phyloP scores from a whole-genome alignment of 2,888 invertebrate genomes.

The Cheilosia grossa region DNA sequence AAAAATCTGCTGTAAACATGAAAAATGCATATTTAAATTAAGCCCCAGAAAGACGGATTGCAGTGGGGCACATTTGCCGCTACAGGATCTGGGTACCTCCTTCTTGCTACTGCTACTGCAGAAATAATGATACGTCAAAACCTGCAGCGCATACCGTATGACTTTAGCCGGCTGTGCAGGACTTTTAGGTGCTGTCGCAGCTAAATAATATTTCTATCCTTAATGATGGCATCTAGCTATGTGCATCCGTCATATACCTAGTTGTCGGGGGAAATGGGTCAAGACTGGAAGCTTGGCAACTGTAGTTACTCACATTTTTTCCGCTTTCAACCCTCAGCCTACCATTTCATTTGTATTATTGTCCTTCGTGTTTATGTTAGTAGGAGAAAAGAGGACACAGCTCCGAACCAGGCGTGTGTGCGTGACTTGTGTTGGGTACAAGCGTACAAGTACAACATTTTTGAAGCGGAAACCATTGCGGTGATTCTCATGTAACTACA shows the following conservation, averaged over 20 bases:
- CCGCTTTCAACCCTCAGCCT: slow-evolving; percentile 1
- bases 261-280: slow-evolving; percentile 59
- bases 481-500: slow-evolving; percentile 35
- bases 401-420: neutral
- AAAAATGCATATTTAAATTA: slow-evolving; percentile 71
- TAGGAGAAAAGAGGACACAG: neutral
- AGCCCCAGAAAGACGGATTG: slow-evolving; percentile 13
- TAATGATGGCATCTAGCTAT: slow-evolving; percentile 58
- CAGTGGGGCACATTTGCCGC: neutral
- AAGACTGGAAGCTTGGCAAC: slow-evolving; percentile 55
- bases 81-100: neutral
- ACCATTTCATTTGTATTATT: slow-evolving; percentile 15
- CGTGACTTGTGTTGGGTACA: slow-evolving; percentile 1
- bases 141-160: slow-evolving; percentile 62
- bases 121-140: slow-evolving; percentile 67
- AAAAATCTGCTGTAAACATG: slow-evolving; percentile 62
- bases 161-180: slow-evolving; percentile 25
- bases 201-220: slow-evolving; percentile 38
- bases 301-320: slow-evolving; percentile 32
- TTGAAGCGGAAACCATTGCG: slow-evolving; percentile 32
- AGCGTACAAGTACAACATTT: too few relatives aligned
- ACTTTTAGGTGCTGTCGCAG: neutral
- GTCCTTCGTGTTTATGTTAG: slow-evolving; percentile 13
- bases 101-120: slow-evolving; percentile 46
- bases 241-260: slow-evolving; percentile 32